These are phyloP conservation scores for Australoheros facetus DNA, from an alignment of 2,797 vertebrate species.

Conservation along the genomic window DNA sequence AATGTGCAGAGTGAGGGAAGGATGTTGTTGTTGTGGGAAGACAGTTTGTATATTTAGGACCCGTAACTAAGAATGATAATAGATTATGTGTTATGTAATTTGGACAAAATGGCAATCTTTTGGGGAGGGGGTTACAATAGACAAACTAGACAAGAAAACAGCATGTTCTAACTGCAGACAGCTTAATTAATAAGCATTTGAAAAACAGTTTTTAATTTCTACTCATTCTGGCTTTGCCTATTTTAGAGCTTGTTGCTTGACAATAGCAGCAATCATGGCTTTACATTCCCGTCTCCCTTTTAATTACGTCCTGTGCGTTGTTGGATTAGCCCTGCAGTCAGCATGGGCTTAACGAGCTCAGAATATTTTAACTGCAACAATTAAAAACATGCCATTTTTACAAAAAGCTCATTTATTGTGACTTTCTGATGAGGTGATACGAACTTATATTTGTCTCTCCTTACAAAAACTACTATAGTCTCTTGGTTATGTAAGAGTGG, in stretches of 20 bases:
- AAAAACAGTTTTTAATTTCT: conserved; percentile 14
- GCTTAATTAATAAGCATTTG: conserved; percentile 25
- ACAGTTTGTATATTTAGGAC: conserved; percentile 4
- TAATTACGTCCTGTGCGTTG: conserved; percentile 43
- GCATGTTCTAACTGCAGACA: neutral
- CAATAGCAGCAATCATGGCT: conserved; percentile 55
- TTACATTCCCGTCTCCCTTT: conserved; percentile 38
- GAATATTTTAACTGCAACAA: conserved; percentile 37
- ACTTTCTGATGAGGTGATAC: conserved; percentile 8
- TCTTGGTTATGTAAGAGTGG: conserved; percentile 16
- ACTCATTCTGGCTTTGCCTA: conserved; percentile 12
- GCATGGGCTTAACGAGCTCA: neutral
- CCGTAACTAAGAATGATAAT: conserved; percentile 12
- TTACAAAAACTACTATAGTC: neutral
- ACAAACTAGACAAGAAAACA: neutral
- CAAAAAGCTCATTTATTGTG: conserved; percentile 21
- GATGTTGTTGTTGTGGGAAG: conserved; percentile 13
- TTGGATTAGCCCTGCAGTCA: conserved; percentile 41
- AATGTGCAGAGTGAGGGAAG: conserved; percentile 16
- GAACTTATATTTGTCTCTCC: conserved; percentile 24
- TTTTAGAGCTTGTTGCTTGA: conserved; percentile 26
- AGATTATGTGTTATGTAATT: conserved; percentile 28
- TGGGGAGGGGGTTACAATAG: neutral
- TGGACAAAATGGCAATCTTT: neutral
- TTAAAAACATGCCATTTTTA: conserved; percentile 22